Conservation (phyloP, 2,797 vertebrate species). For the Acipenser oxyrinchus region DNA sequence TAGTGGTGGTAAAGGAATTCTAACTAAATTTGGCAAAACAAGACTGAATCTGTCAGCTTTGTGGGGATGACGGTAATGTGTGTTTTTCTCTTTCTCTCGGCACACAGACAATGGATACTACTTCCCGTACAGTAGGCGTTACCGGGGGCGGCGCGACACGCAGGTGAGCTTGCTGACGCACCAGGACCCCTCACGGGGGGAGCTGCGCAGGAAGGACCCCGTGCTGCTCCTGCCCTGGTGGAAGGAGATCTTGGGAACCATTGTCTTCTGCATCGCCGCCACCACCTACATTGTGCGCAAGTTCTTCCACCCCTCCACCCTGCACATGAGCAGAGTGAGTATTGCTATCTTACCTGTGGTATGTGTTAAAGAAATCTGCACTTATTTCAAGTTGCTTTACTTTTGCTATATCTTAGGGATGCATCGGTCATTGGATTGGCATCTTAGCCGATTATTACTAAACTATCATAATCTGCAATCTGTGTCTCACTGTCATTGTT, state of each 20-base stretch:
- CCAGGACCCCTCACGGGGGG: slow-evolving; percentile 46
- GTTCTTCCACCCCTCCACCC: slow-evolving; percentile 81
- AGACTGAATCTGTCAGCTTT: no score
- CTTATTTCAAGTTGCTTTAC: not conserved
- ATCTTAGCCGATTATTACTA: no score
- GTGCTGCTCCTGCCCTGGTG: slow-evolving; percentile 93
- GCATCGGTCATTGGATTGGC: no score
- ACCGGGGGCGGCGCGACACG: slow-evolving; percentile 72
- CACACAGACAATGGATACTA: slow-evolving; percentile 90
- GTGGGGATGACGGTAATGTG: no score
- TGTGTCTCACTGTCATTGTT: no score
- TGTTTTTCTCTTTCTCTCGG: slow-evolving; percentile 1
- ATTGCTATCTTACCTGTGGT: not conserved
- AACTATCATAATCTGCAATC: no score
- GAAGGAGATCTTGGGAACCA: slow-evolving; percentile 92
- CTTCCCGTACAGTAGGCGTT: slow-evolving; percentile 78
- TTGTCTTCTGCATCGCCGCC: slow-evolving; percentile 83
- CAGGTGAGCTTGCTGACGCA: slow-evolving; percentile 73
- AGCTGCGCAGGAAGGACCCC: slow-evolving; percentile 79
- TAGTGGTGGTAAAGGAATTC: no score
- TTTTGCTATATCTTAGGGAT: no score
- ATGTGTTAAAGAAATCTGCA: not conserved
- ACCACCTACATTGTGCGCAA: slow-evolving; percentile 91
- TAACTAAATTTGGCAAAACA: no score
- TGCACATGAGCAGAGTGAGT: slow-evolving; percentile 58